phyloP scores from a whole-genome alignment of 2,113 vertebrate genomes.

The Bubo bubo region DNA sequence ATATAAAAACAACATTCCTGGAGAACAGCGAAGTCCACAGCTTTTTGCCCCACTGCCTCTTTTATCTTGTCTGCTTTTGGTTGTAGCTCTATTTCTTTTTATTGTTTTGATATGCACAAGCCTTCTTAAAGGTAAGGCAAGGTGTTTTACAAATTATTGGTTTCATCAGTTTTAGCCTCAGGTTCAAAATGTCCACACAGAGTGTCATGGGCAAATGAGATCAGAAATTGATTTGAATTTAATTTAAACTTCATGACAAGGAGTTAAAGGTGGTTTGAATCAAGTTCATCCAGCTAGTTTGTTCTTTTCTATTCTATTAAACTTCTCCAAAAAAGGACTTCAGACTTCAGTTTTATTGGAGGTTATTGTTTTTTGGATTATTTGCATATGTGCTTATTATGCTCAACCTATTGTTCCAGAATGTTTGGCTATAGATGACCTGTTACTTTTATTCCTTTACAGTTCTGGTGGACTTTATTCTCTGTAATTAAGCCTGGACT shows the following conservation, averaged over 20 bases:
- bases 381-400: not conserved
- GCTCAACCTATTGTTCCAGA: not conserved
- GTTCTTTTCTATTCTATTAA: not conserved
- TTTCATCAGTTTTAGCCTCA: constrained; percentile 4
- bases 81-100: not conserved
- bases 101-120: not conserved
- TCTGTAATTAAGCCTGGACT: not conserved
- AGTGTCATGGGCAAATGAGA: not conserved
- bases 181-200: not conserved
- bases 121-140: not conserved
- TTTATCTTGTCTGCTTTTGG: not conserved
- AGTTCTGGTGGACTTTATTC: not conserved
- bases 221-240: constrained; percentile 21
- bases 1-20: not conserved
- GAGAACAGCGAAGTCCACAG: not conserved
- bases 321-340: not conserved
- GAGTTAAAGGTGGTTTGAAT: not conserved
- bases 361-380: not conserved
- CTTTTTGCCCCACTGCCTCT: not conserved
- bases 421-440: not conserved
- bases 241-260: not conserved
- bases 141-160: constrained; percentile 5
- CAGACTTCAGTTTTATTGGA: not conserved
- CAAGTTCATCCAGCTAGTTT: not conserved
- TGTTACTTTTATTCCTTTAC: not conserved